Base-by-base conservation (phyloP, 2,797 vertebrate genomes). In the Cichlasoma orientale region DNA sequence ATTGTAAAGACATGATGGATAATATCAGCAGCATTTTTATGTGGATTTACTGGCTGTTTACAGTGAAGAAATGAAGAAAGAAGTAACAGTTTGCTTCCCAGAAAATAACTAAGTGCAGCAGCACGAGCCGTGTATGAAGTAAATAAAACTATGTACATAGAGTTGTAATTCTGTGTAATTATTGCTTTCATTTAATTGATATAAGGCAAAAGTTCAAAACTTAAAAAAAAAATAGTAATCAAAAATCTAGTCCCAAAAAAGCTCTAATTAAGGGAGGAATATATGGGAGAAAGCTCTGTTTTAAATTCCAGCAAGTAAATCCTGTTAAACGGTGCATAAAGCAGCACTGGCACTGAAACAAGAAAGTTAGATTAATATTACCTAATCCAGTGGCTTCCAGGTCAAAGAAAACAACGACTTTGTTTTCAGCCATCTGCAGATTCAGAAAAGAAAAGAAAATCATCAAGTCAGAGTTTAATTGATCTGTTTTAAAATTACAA, bases 371-470 rank as follows among this genome's bases (percentile, higher is more conserved):
- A 18, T 29, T 55, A 33, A 38, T 19, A 4, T 58, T 91, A 95
- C 94, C 86, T 29, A 95, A 80, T 84, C 94, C 93, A 14, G 94
- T 96, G 61, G 95, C 86, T 88, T 95, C 95, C 93, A 95, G 77
- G 82, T 96, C 94, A 23, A 96, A 95, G 84, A 95, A 95, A 68
- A 95, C 90, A 0, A 89, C 74, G 2, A 59, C 81, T n/a, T 38
- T 72, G 3, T 72, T 25, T 3, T 54, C 47, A 23, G 70, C 21
- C 90, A 92, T 90, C 90, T 93, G 82, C 1, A 52, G 16, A n/a
- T 61, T 5, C 69, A n/a, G 11, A 61, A 3, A 72, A 0, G 72
- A 29, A 63, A 47, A 4, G 12, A 56, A 25, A 7, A 55, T 14
- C 8, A 31, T 14, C 1, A 7, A 18, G 38, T 47, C 23, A 27